Conservation (phyloP, 2,797 vertebrate genomes). For the Pseudochromis fuscus region DNA sequence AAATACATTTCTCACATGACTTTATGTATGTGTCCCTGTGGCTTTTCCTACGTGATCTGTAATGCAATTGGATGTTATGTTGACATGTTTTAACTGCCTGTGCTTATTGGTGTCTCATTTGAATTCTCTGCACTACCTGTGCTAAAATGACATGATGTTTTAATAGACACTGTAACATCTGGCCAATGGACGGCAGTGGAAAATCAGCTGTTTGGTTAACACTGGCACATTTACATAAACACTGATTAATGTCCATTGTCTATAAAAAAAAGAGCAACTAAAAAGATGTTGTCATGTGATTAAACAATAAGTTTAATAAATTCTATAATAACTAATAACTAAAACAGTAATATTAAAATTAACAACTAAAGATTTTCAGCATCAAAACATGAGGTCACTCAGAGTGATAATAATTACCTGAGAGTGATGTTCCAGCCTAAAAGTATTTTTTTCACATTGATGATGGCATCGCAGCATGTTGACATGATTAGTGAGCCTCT, state of each 20-base stretch:
- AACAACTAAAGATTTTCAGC: background rate
- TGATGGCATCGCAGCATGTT: constrained; percentile 61
- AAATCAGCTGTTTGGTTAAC: background rate
- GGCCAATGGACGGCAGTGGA: background rate
- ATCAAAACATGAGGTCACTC: background rate
- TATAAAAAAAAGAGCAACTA: background rate
- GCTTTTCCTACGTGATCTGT: background rate
- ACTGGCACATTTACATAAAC: background rate
- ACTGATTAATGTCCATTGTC: background rate
- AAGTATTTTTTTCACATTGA: constrained; percentile 31
- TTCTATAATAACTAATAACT: background rate
- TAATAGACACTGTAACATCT: constrained; percentile 6
- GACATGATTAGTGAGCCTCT: constrained; percentile 73
- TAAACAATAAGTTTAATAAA: background rate
- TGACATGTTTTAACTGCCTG: background rate
- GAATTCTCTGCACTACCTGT: background rate
- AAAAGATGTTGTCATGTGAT: background rate
- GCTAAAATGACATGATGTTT: background rate
- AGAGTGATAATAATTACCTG: background rate
- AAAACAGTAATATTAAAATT: background rate
- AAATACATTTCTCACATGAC: no score
- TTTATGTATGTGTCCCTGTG: background rate
- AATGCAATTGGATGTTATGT: background rate
- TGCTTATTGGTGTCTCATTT: background rate
- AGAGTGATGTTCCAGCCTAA: constrained; percentile 18